A percentile compares a stretch with the other conserved stretches of the same genome.
Conservation (phyloP, 2,797 vertebrate species). For the Premnoplex brunnescens region DNA sequence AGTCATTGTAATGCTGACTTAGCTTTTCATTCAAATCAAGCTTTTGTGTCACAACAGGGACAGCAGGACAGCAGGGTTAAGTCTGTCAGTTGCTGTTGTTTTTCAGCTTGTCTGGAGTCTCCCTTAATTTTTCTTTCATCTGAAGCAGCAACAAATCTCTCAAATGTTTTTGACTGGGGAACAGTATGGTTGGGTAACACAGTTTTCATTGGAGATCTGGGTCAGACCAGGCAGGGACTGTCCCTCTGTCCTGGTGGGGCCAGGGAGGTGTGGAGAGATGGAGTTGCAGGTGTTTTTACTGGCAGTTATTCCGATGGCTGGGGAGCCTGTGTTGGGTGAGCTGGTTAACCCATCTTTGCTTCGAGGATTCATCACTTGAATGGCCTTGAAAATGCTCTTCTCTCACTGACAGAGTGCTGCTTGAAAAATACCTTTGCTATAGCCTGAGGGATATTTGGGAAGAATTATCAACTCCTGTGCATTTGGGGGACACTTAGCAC, state of each 20-base stretch:
- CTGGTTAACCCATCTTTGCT: background rate
- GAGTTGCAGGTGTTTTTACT: background rate
- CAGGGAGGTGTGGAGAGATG: background rate
- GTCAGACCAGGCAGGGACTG: background rate
- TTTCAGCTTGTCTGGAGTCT: background rate
- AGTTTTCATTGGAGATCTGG: background rate
- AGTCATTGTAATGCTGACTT: background rate
- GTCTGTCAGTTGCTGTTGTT: background rate
- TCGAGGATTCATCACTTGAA: background rate
- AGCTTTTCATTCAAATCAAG: background rate
- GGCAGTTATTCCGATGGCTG: background rate
- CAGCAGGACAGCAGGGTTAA: background rate
- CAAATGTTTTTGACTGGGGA: background rate
- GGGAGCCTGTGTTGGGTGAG: background rate
- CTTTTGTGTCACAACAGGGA: background rate
- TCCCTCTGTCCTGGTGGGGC: background rate
- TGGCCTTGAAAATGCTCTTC: background rate
- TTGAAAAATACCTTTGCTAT: background rate
- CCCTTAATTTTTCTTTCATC: background rate
- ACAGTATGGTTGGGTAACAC: accelerated
- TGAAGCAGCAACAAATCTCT: background rate
- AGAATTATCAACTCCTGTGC: background rate
- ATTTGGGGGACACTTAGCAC: background rate
- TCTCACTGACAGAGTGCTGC: background rate
- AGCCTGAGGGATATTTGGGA: background rate